Evolutionary conservation across 2,797 vertebrate genomes (phyloP).

Genomic region (Cirrhinus molitorella): DNA sequence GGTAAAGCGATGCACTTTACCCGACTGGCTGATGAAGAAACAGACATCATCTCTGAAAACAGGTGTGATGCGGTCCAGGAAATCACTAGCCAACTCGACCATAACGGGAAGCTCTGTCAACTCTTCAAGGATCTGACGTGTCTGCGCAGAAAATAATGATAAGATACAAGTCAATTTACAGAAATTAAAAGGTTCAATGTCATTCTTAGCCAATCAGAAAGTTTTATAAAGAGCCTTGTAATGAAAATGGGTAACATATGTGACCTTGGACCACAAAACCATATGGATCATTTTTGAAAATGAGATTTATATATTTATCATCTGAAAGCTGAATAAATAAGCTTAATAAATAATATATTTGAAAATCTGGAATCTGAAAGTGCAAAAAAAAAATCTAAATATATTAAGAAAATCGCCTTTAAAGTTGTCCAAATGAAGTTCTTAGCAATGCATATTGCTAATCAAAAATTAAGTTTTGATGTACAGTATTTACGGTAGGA

Average conservation of each 20-base stretch:
- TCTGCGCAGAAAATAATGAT: constrained; percentile 73
- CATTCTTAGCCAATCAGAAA: neutral
- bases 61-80: constrained; percentile 93
- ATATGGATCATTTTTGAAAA: too few relatives aligned
- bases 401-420: too few relatives aligned
- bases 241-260: neutral
- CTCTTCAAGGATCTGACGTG: constrained; percentile 93
- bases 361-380: too few relatives aligned
- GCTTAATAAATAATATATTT: too few relatives aligned
- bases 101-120: constrained; percentile 95
- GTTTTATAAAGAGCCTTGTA: neutral
- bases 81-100: constrained; percentile 97
- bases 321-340: too few relatives aligned
- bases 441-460: too few relatives aligned
- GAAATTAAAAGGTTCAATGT: neutral
- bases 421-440: too few relatives aligned
- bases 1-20: constrained; percentile 58
- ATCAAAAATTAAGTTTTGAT: too few relatives aligned
- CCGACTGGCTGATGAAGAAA: constrained; percentile 97
- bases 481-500: too few relatives aligned
- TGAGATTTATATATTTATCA: too few relatives aligned
- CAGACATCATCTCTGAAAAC: constrained; percentile 97
- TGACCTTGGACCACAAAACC: too few relatives aligned
- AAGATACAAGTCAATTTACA: neutral
- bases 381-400: too few relatives aligned